Conservation (phyloP, 2,888 invertebrate genomes). For the Baccha elongata region DNA sequence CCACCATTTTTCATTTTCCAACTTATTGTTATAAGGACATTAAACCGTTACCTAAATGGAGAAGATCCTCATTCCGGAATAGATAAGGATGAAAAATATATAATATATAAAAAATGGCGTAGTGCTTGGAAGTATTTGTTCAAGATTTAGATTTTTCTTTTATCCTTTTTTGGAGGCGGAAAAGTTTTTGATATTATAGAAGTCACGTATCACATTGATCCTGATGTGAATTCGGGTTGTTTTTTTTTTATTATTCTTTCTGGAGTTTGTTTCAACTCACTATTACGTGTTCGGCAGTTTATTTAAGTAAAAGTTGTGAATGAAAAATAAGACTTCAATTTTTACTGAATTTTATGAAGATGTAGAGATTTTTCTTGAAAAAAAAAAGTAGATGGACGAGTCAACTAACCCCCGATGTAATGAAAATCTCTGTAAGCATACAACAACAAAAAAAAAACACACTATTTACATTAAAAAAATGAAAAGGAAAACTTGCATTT, state of each 20-base stretch:
- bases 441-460: no score
- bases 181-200: not conserved
- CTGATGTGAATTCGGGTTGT: not conserved
- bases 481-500: not conserved
- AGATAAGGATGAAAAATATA: slow-evolving; percentile 1
- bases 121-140: not conserved
- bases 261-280: not conserved
- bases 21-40: slow-evolving; percentile 19
- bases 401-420: no score
- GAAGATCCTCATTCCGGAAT: not conserved
- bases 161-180: not conserved
- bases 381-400: no score
- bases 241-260: not conserved
- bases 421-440: no score
- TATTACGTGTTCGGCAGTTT: slow-evolving; percentile 10
- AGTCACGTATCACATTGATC: slow-evolving; percentile 23
- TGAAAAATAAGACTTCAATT: slow-evolving; percentile 3
- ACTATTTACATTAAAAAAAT: not conserved
- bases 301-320: not conserved
- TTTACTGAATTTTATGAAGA: slow-evolving; percentile 7
- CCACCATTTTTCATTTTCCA: slow-evolving; percentile 10
- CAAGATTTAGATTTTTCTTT: not conserved
- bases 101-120: slow-evolving; percentile 13
- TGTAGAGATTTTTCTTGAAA: no score
- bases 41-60: slow-evolving; percentile 12